phyloP scores from a whole-genome alignment of 1,140 invertebrate species.

The Aphaenogaster floridana region DNA sequence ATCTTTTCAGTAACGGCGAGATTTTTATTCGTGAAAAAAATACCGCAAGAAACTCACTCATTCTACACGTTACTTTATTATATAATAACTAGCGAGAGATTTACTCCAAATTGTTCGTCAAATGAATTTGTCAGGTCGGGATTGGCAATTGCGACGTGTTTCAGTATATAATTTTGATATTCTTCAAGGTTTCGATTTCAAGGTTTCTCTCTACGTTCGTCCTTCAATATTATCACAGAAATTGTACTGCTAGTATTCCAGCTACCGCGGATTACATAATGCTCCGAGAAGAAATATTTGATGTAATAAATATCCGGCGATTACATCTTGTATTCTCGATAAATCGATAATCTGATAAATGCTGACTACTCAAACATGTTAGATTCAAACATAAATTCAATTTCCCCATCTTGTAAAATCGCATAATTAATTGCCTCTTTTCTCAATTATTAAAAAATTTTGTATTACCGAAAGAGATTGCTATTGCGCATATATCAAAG shows the following conservation, averaged over 20 bases:
- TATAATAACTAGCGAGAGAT: not conserved
- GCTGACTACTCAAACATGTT: not conserved
- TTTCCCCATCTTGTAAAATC: not conserved
- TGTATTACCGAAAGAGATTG: not conserved
- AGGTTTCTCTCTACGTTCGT: not conserved
- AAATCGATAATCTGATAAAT: slow-evolving; percentile 15
- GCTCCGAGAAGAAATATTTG: not conserved
- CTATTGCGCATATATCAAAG: not conserved
- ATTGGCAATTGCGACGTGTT: not conserved
- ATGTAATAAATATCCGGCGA: not conserved
- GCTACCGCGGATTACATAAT: slow-evolving; percentile 15
- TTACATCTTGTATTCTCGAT: not conserved
- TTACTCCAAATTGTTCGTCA: not conserved
- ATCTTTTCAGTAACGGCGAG: not conserved
- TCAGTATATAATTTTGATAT: not conserved
- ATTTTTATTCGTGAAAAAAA: not conserved
- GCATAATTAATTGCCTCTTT: not conserved
- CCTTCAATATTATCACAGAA: not conserved
- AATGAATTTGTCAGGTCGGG: not conserved
- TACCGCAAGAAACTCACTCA: not conserved
- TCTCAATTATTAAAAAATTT: slow-evolving; percentile 16
- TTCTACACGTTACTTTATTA: not conserved
- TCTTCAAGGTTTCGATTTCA: not conserved
- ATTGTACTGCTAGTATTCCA: not conserved
- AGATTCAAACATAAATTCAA: not conserved